Base-by-base conservation (phyloP, 2,888 invertebrate genomes). In the Phytoseiulus persimilis region DNA sequence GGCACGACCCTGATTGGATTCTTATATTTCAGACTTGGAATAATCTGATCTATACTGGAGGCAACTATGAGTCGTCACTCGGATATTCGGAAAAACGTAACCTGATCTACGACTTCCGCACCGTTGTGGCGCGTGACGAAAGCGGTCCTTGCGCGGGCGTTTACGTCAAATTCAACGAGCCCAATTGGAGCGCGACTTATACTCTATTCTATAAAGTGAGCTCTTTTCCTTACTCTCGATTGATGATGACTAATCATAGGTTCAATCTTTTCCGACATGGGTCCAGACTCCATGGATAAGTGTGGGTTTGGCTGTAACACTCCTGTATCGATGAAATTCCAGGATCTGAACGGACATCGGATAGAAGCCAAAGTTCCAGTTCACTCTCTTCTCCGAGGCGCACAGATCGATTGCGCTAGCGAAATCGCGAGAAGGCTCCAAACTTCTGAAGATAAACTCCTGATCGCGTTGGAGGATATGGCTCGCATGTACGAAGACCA, bases 61-160 rank as follows among this genome's bases (percentile, higher is more conserved):
- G 95, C 32, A 91, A 90, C 33, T 92, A 91, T 90, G 90, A 90
- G 83, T 91, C 92, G 95, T 96, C 96, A 89, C 94, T 97, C 90
- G 95, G 95, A 92, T 96, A 97, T 45, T 96, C 97, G 0, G 97
- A 97, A 92, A 95, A 97, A 92, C 95, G 97, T 91, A 97, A 97
- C 93, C 93, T 97, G 92, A 95, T 96, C 32, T 97, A 97, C 94
- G 95, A 96, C 92, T 95, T 95, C 92, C 93, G 95, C 90, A 92
- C 92, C 9, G 94, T 97, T 89, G 93, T 97, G 90, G 95, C 96
- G 6, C 95, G 97, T 90, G 96, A 96, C 93, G 95, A 95, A 91
- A 96, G 96, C 92, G 97, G 97, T 89, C 94, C 97, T 9, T 94
- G 95, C 83, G 96, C 97, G 89, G 97, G 97, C 32, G 93, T 97